phyloP scores from a whole-genome alignment of 1,140 invertebrate species.

The Trachymyrmex septentrionalis region DNA sequence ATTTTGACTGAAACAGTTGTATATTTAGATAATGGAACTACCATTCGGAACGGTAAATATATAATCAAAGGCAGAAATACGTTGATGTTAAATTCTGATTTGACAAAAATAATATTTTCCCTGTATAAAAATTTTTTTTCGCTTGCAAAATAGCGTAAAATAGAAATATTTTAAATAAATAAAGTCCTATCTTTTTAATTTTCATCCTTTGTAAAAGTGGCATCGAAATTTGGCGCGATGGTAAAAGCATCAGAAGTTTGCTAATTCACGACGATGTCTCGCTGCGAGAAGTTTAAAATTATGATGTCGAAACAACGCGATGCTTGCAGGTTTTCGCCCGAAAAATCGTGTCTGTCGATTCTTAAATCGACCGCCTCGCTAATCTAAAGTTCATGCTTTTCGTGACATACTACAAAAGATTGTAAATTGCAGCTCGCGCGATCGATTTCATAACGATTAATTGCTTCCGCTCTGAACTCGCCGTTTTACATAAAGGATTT shows the following conservation, averaged over 20 bases:
- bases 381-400: conserved; percentile 45
- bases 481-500: not conserved
- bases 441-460: conserved; percentile 17
- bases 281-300: conserved; percentile 3
- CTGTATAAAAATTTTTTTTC: not conserved
- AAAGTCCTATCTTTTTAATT: not conserved
- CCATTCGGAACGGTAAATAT: conserved; percentile 9
- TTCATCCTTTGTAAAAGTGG: conserved; percentile 1
- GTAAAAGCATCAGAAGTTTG: conserved; percentile 24
- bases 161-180: conserved; percentile 4
- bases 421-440: conserved; percentile 41
- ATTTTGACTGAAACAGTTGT: not conserved
- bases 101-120: not conserved
- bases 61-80: conserved; percentile 17
- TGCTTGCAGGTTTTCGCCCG: not conserved
- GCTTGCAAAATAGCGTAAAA: not conserved
- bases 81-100: not conserved
- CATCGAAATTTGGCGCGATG: not conserved
- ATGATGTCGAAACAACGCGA: not conserved
- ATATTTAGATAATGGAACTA: conserved; percentile 38
- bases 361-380: conserved; percentile 27
- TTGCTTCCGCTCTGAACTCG: not conserved
- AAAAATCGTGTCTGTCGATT: not conserved
- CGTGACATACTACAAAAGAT: conserved; percentile 55
- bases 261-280: not conserved